These are phyloP conservation scores for Cuculus canorus DNA, from an alignment of 2,797 vertebrate genomes.

Conservation along the genomic window DNA sequence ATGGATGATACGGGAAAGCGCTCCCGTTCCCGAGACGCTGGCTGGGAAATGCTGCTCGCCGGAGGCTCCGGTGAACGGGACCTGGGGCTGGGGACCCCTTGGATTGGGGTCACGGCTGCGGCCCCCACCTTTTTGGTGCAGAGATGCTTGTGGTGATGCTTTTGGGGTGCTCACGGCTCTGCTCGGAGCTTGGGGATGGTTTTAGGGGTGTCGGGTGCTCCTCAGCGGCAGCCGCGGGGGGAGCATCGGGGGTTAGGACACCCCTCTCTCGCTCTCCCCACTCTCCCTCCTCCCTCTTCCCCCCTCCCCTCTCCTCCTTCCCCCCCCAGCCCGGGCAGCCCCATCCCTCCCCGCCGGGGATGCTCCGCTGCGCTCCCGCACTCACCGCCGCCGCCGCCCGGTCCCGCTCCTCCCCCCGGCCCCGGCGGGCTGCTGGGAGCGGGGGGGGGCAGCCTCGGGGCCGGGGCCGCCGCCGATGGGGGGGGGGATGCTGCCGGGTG, in stretches of 20 bases:
- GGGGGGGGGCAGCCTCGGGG: too few relatives aligned
- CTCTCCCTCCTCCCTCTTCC: too few relatives aligned
- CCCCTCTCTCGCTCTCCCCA: neutral
- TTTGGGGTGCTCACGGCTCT: neutral
- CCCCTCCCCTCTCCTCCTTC: too few relatives aligned
- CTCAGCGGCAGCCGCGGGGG: neutral
- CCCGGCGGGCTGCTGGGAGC: slow-evolving; percentile 45
- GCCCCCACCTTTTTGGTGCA: neutral
- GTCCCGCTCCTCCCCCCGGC: slow-evolving; percentile 11
- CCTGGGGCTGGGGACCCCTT: neutral
- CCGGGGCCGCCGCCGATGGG: neutral
- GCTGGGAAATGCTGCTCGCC: neutral
- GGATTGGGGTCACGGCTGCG: accelerated
- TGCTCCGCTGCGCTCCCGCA: neutral
- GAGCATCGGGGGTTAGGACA: neutral
- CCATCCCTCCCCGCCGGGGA: too few relatives aligned
- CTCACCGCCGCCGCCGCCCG: neutral
- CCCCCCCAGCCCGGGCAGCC: too few relatives aligned
- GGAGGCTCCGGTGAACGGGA: neutral
- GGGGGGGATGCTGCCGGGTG: neutral
- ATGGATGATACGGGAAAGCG: slow-evolving; percentile 45
- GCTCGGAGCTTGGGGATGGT: neutral
- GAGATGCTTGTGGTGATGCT: neutral
- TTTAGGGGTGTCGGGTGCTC: neutral
- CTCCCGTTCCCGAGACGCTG: neutral